These are phyloP conservation scores for Thereuonema tuberculata DNA, from an alignment of 1,140 invertebrate genomes.

Conservation along the genomic window DNA sequence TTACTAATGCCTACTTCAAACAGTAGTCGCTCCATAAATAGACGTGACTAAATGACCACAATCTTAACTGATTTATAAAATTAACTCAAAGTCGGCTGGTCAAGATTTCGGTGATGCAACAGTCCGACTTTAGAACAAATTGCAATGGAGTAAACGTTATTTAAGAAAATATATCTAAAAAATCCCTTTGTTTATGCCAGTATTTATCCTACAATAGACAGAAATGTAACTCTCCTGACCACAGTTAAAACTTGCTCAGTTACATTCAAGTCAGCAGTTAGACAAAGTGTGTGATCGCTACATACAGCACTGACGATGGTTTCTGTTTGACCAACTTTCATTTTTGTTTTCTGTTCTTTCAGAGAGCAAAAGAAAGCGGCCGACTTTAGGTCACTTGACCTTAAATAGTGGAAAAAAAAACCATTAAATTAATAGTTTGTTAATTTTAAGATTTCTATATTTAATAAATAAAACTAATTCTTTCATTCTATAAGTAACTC, in stretches of 20 bases:
- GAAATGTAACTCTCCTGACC: neutral
- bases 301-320: neutral
- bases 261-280: neutral
- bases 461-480: too few relatives aligned
- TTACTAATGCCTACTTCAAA: neutral
- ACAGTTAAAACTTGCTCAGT: neutral
- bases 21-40: neutral
- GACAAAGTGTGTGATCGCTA: neutral
- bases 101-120: neutral
- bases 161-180: neutral
- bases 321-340: neutral
- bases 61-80: neutral
- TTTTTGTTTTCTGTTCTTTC: neutral
- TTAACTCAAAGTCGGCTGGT: neutral
- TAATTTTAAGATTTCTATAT: too few relatives aligned
- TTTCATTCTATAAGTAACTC: too few relatives aligned
- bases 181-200: neutral
- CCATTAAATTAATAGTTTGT: too few relatives aligned
- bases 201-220: neutral
- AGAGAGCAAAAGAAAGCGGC: neutral
- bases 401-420: too few relatives aligned
- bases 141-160: neutral
- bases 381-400: neutral
- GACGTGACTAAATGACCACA: neutral
- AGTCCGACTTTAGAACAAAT: neutral